A percentile compares a stretch with the other conserved stretches of the same genome.
These are phyloP conservation scores for Carollia perspicillata DNA, from an alignment of 2,113 vertebrate species.

Conservation along the genomic window DNA sequence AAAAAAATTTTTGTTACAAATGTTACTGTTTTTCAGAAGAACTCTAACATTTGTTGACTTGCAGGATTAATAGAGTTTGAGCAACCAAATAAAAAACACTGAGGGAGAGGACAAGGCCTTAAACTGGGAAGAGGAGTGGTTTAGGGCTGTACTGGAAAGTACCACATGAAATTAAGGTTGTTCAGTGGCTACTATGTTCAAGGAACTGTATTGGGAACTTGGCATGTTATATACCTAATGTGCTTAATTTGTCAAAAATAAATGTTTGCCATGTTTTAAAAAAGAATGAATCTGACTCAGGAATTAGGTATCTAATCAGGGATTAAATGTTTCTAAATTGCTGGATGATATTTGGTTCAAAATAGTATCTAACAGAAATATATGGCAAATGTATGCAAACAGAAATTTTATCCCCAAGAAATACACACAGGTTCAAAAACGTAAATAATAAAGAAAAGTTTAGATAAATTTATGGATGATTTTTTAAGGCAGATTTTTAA, in stretches of 20 bases:
- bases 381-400: background rate
- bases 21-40: background rate
- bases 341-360: slow-evolving; percentile 10
- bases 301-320: background rate
- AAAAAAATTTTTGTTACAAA: background rate
- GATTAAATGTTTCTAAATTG: background rate
- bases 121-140: too few relatives aligned
- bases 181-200: accelerated
- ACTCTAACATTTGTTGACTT: background rate
- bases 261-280: background rate
- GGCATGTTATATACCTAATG: accelerated
- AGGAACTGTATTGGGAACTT: background rate
- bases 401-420: background rate
- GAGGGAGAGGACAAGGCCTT: background rate
- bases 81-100: background rate
- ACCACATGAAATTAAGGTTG: background rate
- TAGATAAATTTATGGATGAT: background rate
- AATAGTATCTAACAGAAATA: background rate
- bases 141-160: background rate
- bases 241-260: background rate
- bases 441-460: background rate
- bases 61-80: background rate
- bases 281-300: background rate
- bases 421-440: background rate
- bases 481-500: background rate